phyloP scores from a whole-genome alignment of 1,140 invertebrate species.

The Drosophila ohnishii region DNA sequence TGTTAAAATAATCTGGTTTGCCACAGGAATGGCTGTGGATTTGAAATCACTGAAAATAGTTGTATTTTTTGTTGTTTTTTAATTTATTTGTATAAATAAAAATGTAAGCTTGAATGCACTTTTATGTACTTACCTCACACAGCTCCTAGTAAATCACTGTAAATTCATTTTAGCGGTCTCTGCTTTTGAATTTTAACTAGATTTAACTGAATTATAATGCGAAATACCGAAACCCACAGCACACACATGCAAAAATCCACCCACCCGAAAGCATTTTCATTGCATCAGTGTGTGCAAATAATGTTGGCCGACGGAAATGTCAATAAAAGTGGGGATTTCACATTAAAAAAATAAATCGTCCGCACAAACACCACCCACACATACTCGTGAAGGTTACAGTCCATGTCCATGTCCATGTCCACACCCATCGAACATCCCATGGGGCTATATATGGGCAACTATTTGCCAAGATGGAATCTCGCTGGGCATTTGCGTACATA shows the following conservation, averaged over 20 bases:
- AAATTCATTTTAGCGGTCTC: conserved; percentile 1
- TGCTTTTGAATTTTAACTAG: conserved; percentile 13
- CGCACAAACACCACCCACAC: conserved; percentile 6
- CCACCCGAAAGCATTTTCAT: conserved; percentile 17
- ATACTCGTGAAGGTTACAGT: conserved; percentile 18
- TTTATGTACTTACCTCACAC: too few relatives aligned
- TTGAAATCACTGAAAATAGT: not conserved
- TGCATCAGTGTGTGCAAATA: conserved; percentile 36
- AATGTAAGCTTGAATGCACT: not conserved
- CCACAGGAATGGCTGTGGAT: not conserved
- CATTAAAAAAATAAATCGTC: not conserved
- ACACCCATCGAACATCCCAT: conserved; percentile 27
- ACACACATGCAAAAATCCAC: conserved; percentile 5
- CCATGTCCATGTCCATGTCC: conserved; percentile 18
- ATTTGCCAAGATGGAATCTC: conserved; percentile 20
- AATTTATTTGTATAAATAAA: not conserved
- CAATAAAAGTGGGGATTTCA: conserved; percentile 40
- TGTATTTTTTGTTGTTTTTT: not conserved
- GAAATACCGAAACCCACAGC: conserved; percentile 21
- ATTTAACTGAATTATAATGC: conserved; percentile 33
- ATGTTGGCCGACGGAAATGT: conserved; percentile 38
- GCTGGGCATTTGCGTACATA: conserved; percentile 24
- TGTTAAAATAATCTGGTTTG: not conserved
- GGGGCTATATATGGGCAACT: conserved; percentile 3
- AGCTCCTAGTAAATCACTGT: not conserved